phyloP scores from a whole-genome alignment of 64 coral and sea anemone genomes.

The Porites lutea region DNA sequence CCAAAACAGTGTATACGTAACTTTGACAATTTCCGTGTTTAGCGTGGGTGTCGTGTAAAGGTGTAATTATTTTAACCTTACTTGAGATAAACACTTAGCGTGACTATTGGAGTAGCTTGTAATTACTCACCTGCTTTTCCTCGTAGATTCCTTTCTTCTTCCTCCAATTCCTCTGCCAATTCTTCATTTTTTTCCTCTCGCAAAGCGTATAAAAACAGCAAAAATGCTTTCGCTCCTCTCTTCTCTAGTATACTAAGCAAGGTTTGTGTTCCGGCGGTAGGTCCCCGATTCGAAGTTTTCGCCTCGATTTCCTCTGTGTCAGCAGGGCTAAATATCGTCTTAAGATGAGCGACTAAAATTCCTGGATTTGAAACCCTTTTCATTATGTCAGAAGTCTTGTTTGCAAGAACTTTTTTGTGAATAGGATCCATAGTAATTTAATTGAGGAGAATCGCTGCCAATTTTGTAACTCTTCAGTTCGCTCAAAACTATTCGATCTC shows the following conservation, averaged over 20 bases:
- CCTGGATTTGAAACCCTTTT: background rate
- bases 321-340: background rate
- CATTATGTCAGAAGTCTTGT: background rate
- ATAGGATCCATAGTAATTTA: background rate
- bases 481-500: background rate
- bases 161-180: background rate
- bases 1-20: no score
- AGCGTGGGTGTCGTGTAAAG: no score
- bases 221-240: constrained; percentile 33
- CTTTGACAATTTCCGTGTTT: no score
- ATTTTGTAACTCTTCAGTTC: background rate
- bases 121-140: background rate
- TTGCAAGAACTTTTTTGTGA: constrained; percentile 8
- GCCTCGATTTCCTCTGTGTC: constrained; percentile 16
- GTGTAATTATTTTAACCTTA: no score
- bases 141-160: constrained; percentile 9
- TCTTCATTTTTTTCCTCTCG: background rate
- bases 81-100: no score
- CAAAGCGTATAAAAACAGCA: background rate
- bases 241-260: constrained; percentile 35
- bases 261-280: background rate
- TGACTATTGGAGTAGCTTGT: no score
- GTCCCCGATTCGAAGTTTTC: background rate
- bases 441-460: background rate
- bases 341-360: background rate